Conservation (phyloP, 2,888 invertebrate species). For the Pollenia griseotomentosa region DNA sequence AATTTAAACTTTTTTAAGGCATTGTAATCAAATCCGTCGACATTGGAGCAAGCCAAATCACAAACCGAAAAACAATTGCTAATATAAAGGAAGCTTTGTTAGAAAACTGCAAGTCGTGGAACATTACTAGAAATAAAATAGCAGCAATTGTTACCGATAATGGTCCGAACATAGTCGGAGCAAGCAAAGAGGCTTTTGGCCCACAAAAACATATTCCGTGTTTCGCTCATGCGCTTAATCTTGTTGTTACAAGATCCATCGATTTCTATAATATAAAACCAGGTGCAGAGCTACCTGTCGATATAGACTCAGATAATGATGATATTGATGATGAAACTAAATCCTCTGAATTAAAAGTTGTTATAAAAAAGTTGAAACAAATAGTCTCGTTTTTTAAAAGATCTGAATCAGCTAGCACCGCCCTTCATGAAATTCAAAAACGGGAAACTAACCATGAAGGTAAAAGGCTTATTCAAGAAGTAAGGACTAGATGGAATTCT, state of each 20-base stretch:
- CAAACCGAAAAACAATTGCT: neutral
- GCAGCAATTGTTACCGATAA: neutral
- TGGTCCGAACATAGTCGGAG: neutral
- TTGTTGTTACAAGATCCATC: neutral
- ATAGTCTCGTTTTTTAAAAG: too few relatives aligned
- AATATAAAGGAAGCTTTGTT: neutral
- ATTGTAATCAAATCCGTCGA: too few relatives aligned
- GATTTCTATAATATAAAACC: neutral
- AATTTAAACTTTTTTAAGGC: too few relatives aligned
- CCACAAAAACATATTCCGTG: neutral
- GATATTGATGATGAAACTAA: too few relatives aligned
- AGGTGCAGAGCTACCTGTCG: neutral
- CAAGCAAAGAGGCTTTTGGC: neutral
- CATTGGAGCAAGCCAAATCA: neutral
- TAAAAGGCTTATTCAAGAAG: slow-evolving; percentile 15
- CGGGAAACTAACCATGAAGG: neutral
- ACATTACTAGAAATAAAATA: neutral
- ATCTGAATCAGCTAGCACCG: slow-evolving; percentile 4
- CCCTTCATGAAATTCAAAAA: neutral
- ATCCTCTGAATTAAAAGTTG: neutral
- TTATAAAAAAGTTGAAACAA: slow-evolving; percentile 1
- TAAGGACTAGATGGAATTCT: neutral
- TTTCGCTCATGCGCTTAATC: neutral
- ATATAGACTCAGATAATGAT: too few relatives aligned
- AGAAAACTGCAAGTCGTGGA: neutral